Conservation (phyloP, 2,113 vertebrate species). For the Arizona elegans region DNA sequence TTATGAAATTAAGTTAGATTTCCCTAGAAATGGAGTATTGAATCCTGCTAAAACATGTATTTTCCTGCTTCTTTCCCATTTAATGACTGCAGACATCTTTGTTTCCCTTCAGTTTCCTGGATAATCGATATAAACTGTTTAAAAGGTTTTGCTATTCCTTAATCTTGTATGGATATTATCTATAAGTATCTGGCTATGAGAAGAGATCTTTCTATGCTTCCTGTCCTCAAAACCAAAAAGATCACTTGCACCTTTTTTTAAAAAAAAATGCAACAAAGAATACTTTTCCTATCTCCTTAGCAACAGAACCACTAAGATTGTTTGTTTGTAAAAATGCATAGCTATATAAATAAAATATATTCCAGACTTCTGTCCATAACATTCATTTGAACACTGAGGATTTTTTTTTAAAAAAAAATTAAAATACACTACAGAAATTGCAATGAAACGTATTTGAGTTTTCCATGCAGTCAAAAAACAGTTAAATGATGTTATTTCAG, state of each 20-base stretch:
- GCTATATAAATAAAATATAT: not conserved
- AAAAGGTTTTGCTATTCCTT: not conserved
- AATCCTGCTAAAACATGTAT: not conserved
- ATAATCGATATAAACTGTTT: not conserved
- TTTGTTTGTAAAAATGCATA: not conserved
- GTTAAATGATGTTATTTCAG: not conserved
- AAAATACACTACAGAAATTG: not conserved
- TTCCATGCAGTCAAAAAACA: not conserved
- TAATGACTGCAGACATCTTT: too few relatives aligned
- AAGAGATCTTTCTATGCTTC: not conserved
- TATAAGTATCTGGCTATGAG: not conserved
- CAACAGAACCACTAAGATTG: not conserved
- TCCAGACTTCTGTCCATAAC: not conserved
- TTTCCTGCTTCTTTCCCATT: not conserved
- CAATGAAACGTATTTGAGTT: not conserved
- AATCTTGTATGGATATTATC: not conserved
- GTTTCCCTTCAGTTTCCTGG: not conserved
- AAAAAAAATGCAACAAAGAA: not conserved
- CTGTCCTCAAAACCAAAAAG: not conserved
- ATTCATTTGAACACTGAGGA: not conserved
- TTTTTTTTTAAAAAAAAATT: not conserved
- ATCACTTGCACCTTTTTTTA: not conserved
- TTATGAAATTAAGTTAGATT: not conserved
- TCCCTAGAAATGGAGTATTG: not conserved
- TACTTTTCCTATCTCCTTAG: not conserved